Evolutionary conservation across 1,140 invertebrate genomes (phyloP).

Genomic region (Stratiolaelaps scimitus): DNA sequence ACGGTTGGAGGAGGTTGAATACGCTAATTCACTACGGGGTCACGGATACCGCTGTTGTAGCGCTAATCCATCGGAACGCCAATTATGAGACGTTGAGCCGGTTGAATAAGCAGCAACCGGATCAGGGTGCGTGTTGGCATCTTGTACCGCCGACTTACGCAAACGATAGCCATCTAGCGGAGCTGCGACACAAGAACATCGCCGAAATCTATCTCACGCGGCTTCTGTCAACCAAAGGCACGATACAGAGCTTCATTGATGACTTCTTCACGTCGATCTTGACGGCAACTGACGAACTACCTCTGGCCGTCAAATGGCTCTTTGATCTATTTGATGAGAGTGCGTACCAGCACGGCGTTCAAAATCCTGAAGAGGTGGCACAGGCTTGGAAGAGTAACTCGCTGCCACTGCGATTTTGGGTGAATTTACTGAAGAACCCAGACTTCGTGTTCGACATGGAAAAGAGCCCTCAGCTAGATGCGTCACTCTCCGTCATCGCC

Average conservation of each 20-base stretch:
- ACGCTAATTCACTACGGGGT: constrained; percentile 81
- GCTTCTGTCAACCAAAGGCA: constrained; percentile 65
- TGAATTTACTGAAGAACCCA: constrained; percentile 39
- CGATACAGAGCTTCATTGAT: constrained; percentile 39
- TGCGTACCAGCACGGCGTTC: constrained; percentile 34
- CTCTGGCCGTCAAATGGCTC: constrained; percentile 39
- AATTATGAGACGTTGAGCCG: constrained; percentile 27
- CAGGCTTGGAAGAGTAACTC: constrained; percentile 40
- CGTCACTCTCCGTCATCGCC: constrained; percentile 39
- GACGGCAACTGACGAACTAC: constrained; percentile 33
- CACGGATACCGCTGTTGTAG: constrained; percentile 81
- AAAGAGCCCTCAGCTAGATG: constrained; percentile 35
- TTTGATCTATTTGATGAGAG: constrained; percentile 40
- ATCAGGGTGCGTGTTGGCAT: constrained; percentile 31
- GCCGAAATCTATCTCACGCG: constrained; percentile 89
- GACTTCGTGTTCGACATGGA: constrained; percentile 39
- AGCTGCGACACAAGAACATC: constrained; percentile 57
- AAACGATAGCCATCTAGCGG: constrained; percentile 26
- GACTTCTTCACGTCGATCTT: constrained; percentile 34
- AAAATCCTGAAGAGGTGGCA: constrained; percentile 36
- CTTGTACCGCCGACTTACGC: constrained; percentile 34
- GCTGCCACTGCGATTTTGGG: constrained; percentile 39
- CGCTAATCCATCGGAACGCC: constrained; percentile 61
- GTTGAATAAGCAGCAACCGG: constrained; percentile 7
- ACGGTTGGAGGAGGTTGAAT: constrained; percentile 73